Evolutionary conservation across 2,113 vertebrate species (phyloP), one percentile per base, ranked within the genome.

Genomic region (Syrmaticus mikado): DNA sequence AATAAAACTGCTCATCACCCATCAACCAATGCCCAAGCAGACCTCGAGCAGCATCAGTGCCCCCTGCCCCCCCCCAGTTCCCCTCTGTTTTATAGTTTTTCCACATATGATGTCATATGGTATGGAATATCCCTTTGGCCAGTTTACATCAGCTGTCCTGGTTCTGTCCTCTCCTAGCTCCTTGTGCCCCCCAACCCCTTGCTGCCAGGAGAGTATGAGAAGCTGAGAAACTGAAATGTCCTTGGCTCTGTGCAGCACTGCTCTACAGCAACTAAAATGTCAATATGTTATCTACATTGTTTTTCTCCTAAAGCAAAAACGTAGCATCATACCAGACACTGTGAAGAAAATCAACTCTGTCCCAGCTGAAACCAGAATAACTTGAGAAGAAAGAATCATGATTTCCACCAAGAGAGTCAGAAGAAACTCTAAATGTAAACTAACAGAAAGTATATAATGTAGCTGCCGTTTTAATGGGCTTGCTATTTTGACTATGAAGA

Each of bases 321-420:
- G 30, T 17, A 32, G 53, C 53, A 55, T 55, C 28, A 55, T 16
- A 55, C 27, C 16, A 55, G 53, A 18, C 10, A 30, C 53, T 30
- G 17, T 30, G 16, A 55, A 55, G 53, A 17, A 30, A 11, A 55
- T 55, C 28, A 30, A 30, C 16, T 30, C 53, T 32, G 28, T 55
- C 28, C 9, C 28, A 55, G 9, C 10, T 30, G 53, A 55, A 32
- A 55, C 28, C 28, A 30, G 53, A 53, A 53, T 28, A 85, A 89
- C 71, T 73, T 91, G 61, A 89, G 89, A 95, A 92, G 82, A 78
- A 94, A 92, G 82, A 80, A 92, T 48, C 7, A 85, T 77, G 20
- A 25, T 83, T 94, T 93, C 89, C 85, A 89, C 85, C 41, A 43
- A 94, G 89, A 93, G 89, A 82, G 40, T 21, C 64, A 58, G 72